Conservation (phyloP, 2,888 invertebrate genomes). For the Priocnemis perturbator region DNA sequence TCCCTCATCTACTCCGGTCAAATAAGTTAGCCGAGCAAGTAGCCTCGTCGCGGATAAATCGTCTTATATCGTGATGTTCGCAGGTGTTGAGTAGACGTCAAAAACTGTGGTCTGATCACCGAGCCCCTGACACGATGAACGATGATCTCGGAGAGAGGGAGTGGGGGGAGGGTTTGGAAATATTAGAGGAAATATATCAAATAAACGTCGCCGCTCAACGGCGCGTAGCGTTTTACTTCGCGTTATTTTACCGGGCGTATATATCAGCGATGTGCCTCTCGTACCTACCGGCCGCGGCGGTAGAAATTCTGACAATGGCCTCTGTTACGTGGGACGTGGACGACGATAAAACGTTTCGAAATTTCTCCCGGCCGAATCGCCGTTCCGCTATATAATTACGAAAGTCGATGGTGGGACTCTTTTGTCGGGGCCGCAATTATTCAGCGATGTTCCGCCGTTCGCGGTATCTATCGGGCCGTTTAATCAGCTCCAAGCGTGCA, state of each 20-base stretch:
- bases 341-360: slow-evolving; percentile 1
- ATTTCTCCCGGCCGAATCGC: not conserved
- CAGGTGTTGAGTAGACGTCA: slow-evolving; percentile 4
- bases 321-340: not conserved
- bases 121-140: not conserved
- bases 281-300: not conserved
- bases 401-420: too few relatives aligned
- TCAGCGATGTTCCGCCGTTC: too few relatives aligned
- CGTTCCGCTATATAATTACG: slow-evolving; percentile 5
- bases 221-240: slow-evolving; percentile 5
- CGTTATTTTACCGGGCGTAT: not conserved
- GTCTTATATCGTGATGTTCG: not conserved
- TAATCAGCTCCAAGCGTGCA: too few relatives aligned
- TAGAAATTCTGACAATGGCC: not conserved
- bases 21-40: too few relatives aligned
- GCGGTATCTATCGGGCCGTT: too few relatives aligned
- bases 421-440: too few relatives aligned
- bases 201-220: slow-evolving; percentile 5
- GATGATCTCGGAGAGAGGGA: not conserved
- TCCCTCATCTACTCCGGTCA: too few relatives aligned
- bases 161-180: not conserved
- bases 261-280: not conserved
- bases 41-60: too few relatives aligned
- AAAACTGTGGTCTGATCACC: not conserved
- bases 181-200: slow-evolving; percentile 4